Evolutionary conservation across 2,888 invertebrate genomes (phyloP), one percentile per base, ranked within the genome.

Genomic region (Napeogenes sylphis): DNA sequence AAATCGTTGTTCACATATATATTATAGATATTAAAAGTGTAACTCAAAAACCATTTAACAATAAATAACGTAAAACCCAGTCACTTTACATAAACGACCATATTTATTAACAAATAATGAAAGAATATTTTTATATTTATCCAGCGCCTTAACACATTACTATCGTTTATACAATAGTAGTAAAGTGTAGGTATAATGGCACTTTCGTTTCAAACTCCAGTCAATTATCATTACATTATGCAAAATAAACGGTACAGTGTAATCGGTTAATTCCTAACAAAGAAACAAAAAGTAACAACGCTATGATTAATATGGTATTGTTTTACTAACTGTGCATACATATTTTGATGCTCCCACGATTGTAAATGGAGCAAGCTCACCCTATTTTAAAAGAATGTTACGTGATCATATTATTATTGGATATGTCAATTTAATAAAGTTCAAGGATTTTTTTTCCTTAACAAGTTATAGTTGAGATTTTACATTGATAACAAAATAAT

Each of bases 271-370:
- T 14, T 35, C 33, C 10, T 21, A 55, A 38, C 38, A 55, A 55
- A 55, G 55, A 38, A 55, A 55, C 55, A 55, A 51, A 51, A 51
- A 30, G 58, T 58, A 58, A 58, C 58, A 58, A 47, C 46, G 51
- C 14, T 58, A 32, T 55, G 47, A 32, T 55, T 56, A 61, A 58
- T 56, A 51, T 53, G 46, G 45, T 58, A 61, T 58, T 60, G 61
- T 58, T 61, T 38, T 54, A 55, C 35, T 59, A 56, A 53, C 59
- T 66, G 69, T 74, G 71, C 71, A 73, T 68, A 73, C 71, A 73
- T 68, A 73, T 75, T 75, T 73, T 60, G 68, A 73, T 73, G 69
- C 73, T 83, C 83, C 73, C 83, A 83, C 83, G 81, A 66, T 64
- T 58, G 63, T 68, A 76, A 80, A 64, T 76, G 76, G 80, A 81